Evolutionary conservation across 2,888 invertebrate genomes (phyloP), one percentile per base, ranked within the genome.

Genomic region (Lacanobia oleracea): DNA sequence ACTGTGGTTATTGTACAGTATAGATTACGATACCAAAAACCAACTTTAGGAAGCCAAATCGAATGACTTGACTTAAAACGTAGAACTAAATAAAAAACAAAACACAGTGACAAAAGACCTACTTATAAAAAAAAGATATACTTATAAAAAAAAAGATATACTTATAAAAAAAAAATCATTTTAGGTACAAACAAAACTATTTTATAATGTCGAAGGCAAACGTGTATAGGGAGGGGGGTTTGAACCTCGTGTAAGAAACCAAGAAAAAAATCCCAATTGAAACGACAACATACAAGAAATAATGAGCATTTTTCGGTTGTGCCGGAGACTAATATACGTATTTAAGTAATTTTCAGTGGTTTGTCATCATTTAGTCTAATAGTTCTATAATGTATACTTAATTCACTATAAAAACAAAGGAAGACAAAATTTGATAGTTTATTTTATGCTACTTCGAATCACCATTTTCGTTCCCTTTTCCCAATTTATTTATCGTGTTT

Each of bases 311-410:
- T 82, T 79, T 77, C 59, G 45, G 66, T 70, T 79, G 59, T 27
- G 62, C n/a, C 16, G 48, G 27, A 45, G 37, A 40, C 61, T 56
- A 67, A 43, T 78, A 57, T 37, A 63, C 54, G 59, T 63, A 68
- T 67, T 72, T 66, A 77, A 62, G 78, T 79, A 60, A 79, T 78
- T 81, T 76, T 56, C 16, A 57, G 62, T 21, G 10, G 27, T 65
- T 78, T 70, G 57, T 62, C 60, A 56, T 54, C 62, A 67, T 80
- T 73, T 71, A 67, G 53, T 50, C 8, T 66, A 81, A 78, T 60
- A 70, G 81, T 66, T 63, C 18, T 63, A 43, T 79, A 77, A 82
- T 76, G 68, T 68, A 75, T 69, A 72, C 70, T 73, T 74, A 80
- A 74, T 71, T 67, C 75, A 51, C 63, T 66, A 21, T 59, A 59